A percentile compares a stretch with the other conserved stretches of the same genome.
These are phyloP conservation scores for Epiblema foenella DNA, from an alignment of 2,888 invertebrate species.

Conservation along the genomic window DNA sequence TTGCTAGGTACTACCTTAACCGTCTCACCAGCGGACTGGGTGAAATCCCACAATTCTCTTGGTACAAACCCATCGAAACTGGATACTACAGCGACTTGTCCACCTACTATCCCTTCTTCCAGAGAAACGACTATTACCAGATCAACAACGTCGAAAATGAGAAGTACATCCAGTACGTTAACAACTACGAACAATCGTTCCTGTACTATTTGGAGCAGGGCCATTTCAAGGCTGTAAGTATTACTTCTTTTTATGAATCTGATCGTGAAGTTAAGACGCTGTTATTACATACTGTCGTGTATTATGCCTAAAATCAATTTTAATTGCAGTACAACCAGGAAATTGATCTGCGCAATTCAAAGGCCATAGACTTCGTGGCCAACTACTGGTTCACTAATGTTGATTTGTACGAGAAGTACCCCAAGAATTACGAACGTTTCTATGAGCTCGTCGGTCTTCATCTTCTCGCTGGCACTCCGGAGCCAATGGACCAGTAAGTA, in stretches of 20 bases:
- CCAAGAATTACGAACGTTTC: slow-evolving; percentile 77
- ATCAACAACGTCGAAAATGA: slow-evolving; percentile 78
- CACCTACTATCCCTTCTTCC: slow-evolving; percentile 78
- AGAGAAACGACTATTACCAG: slow-evolving; percentile 86
- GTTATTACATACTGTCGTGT: not conserved
- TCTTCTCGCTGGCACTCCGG: slow-evolving; percentile 65
- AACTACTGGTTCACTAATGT: slow-evolving; percentile 85
- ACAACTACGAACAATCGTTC: slow-evolving; percentile 84
- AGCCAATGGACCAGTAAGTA: slow-evolving; percentile 62
- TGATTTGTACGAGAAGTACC: slow-evolving; percentile 71
- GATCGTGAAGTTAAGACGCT: not conserved
- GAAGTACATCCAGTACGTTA: slow-evolving; percentile 83
- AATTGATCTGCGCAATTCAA: slow-evolving; percentile 64
- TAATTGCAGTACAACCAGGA: slow-evolving; percentile 66
- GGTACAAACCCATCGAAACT: slow-evolving; percentile 84
- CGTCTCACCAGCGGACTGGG: slow-evolving; percentile 87
- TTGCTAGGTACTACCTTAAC: slow-evolving; percentile 89
- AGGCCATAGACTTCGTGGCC: slow-evolving; percentile 83
- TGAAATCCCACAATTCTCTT: slow-evolving; percentile 82
- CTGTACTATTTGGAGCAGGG: slow-evolving; percentile 81
- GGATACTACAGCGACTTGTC: slow-evolving; percentile 64
- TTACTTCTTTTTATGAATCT: slow-evolving; percentile 46
- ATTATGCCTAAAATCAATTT: slow-evolving; percentile 48
- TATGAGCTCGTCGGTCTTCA: slow-evolving; percentile 84
- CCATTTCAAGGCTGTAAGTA: slow-evolving; percentile 85